These are phyloP conservation scores for Centruroides vittatus DNA, from an alignment of 1,140 invertebrate species.

Conservation along the genomic window DNA sequence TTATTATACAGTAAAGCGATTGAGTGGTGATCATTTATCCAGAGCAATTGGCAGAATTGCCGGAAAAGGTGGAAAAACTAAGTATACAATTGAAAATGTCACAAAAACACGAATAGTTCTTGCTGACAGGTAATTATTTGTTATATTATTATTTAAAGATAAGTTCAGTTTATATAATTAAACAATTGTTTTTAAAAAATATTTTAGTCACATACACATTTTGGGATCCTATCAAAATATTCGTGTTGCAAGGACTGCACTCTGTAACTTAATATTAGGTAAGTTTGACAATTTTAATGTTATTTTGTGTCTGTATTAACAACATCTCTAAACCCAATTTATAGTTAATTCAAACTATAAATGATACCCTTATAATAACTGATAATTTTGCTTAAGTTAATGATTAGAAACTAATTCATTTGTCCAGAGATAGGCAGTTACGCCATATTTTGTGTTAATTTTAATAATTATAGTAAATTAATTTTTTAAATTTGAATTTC, in stretches of 20 bases:
- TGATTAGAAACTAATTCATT: background rate
- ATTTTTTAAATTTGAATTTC: no score
- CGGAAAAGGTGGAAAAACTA: constrained; percentile 92
- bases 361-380: no score
- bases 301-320: no score
- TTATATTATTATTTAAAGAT: background rate
- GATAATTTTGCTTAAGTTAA: no score
- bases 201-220: constrained; percentile 75
- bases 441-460: no score
- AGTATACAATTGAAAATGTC: constrained; percentile 97
- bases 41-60: constrained; percentile 91
- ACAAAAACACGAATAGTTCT: constrained; percentile 97
- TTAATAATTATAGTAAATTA: no score
- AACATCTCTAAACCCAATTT: no score
- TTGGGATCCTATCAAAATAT: constrained; percentile 97
- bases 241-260: constrained; percentile 79
- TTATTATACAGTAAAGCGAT: constrained; percentile 55
- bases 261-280: constrained; percentile 95
- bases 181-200: no score
- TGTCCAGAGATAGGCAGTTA: background rate
- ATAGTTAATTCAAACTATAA: no score
- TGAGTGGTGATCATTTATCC: constrained; percentile 91
- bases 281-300: constrained; percentile 28
- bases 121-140: constrained; percentile 50
- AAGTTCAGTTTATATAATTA: background rate